Evolutionary conservation across 2,113 vertebrate species (phyloP).

Genomic region (Actinemys pallida): DNA sequence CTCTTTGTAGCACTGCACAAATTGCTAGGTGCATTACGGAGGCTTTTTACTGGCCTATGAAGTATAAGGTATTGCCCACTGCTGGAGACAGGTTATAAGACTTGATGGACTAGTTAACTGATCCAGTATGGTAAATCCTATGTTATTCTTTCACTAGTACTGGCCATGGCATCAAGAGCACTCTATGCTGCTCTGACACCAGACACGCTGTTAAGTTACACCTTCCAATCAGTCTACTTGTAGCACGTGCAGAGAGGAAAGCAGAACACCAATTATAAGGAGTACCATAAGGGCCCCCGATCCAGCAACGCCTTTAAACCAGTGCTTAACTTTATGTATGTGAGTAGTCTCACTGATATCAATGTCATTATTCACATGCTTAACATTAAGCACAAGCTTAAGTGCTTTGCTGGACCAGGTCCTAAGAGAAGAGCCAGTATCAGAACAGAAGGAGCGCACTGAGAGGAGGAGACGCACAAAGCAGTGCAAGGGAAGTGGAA

Average conservation of each 20-base stretch:
- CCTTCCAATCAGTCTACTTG: not conserved
- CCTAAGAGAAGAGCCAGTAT: accelerated
- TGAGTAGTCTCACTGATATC: not conserved
- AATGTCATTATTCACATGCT: not conserved
- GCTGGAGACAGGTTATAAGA: not conserved
- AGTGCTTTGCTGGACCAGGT: slow-evolving; percentile 11
- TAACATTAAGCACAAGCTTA: not conserved
- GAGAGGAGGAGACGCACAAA: slow-evolving; percentile 16
- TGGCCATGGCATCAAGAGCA: not conserved
- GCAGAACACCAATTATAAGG: not conserved
- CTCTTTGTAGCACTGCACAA: not conserved
- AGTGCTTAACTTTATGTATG: not conserved
- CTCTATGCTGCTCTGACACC: slow-evolving; percentile 16
- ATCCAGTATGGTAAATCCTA: not conserved
- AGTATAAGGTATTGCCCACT: not conserved
- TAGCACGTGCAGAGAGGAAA: slow-evolving; percentile 1
- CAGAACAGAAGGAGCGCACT: not conserved
- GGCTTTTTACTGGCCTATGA: not conserved
- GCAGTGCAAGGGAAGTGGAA: slow-evolving; percentile 38
- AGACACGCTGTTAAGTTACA: not conserved
- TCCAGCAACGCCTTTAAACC: not conserved
- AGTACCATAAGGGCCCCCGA: not conserved
- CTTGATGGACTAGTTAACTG: not conserved
- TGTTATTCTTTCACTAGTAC: not conserved
- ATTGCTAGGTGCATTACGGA: slow-evolving; percentile 1